Conservation (phyloP, 2,797 vertebrate genomes). For the Paguma larvata region DNA sequence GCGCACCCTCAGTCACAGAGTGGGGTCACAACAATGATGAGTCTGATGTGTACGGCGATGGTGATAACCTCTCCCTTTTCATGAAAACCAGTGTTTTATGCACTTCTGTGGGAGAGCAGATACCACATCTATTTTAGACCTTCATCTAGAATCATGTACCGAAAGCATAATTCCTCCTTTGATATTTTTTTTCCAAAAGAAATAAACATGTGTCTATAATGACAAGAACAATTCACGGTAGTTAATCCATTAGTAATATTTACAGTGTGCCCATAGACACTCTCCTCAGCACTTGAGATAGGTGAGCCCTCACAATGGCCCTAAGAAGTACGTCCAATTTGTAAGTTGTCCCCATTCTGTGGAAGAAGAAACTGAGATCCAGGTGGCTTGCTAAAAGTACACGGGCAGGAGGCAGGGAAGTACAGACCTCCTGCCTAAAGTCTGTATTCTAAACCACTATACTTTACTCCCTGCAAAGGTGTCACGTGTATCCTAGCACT, state of each 20-base stretch:
- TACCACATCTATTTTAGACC: background rate
- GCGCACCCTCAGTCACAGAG: background rate
- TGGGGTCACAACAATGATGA: background rate
- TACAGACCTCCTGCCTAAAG: background rate
- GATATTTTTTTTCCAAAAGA: conserved; percentile 9
- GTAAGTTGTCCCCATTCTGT: background rate
- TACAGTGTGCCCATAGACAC: background rate
- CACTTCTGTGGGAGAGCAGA: background rate
- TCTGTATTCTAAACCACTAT: background rate
- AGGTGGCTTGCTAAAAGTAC: background rate
- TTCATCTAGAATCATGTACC: background rate
- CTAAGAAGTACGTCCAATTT: background rate
- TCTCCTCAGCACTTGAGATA: background rate
- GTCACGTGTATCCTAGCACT: background rate
- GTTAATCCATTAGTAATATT: background rate
- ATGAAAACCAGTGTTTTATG: background rate
- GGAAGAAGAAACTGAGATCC: background rate
- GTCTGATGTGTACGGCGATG: background rate
- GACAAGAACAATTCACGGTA: background rate
- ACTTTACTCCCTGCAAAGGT: background rate
- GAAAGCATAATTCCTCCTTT: background rate
- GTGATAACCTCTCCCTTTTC: background rate
- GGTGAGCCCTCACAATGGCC: background rate
- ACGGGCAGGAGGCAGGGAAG: background rate
- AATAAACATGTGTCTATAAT: background rate